phyloP scores from a whole-genome alignment of 2,888 invertebrate species.

The Orchestes rusci region DNA sequence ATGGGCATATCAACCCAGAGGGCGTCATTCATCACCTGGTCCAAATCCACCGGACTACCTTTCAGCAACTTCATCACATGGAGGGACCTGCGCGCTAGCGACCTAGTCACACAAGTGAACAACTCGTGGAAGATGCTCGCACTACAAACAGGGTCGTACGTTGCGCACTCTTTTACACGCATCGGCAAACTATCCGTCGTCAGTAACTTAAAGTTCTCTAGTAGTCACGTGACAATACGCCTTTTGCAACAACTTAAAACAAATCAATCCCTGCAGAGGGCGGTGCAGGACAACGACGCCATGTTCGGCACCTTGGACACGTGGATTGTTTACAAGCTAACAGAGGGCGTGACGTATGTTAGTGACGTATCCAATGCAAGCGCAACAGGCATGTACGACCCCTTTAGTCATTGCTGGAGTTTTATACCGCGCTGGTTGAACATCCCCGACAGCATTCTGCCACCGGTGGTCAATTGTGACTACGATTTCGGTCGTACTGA shows the following conservation, averaged over 20 bases:
- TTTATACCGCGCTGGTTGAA: constrained; percentile 59
- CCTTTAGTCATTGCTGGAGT: constrained; percentile 84
- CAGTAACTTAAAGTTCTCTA: constrained; percentile 77
- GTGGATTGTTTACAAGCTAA: constrained; percentile 84
- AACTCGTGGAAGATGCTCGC: constrained; percentile 45
- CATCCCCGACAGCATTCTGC: constrained; percentile 69
- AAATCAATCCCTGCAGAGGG: constrained; percentile 59
- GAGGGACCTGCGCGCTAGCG: constrained; percentile 57
- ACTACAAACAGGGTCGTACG: constrained; percentile 53
- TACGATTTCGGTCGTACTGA: constrained; percentile 64
- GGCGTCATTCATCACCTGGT: constrained; percentile 60
- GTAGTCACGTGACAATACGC: constrained; percentile 71
- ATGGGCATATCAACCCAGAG: constrained; percentile 63
- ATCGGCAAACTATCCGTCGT: constrained; percentile 77
- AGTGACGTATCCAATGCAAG: constrained; percentile 89
- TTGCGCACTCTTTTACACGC: constrained; percentile 69
- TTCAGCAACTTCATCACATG: constrained; percentile 64
- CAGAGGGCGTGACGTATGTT: constrained; percentile 57
- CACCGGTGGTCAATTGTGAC: constrained; percentile 72
- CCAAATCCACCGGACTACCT: constrained; percentile 50
- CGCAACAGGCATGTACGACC: constrained; percentile 89
- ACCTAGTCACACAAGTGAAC: constrained; percentile 51
- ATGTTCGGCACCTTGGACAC: constrained; percentile 87
- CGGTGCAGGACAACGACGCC: constrained; percentile 56
- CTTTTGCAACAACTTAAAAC: constrained; percentile 74